A percentile compares a stretch with the other conserved stretches of the same genome.
phyloP scores from a whole-genome alignment of 2,797 vertebrate species.

The Galago senegalensis region DNA sequence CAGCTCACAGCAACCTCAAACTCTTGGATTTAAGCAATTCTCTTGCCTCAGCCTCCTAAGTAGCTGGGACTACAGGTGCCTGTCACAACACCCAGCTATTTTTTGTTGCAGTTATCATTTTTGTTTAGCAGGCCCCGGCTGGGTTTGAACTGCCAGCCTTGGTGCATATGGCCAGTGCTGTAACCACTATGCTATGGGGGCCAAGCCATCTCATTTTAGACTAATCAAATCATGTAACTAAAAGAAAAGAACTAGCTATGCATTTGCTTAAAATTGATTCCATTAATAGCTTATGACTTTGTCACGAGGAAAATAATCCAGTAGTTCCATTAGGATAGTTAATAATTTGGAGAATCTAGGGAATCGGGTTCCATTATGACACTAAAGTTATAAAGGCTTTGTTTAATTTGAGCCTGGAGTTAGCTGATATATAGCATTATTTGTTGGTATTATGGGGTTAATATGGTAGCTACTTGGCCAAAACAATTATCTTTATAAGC shows the following conservation, averaged over 20 bases:
- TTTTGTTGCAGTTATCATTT: too few relatives aligned
- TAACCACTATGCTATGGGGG: too few relatives aligned
- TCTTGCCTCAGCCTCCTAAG: too few relatives aligned
- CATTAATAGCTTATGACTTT: slow-evolving; percentile 64
- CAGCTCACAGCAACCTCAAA: too few relatives aligned
- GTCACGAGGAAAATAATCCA: slow-evolving; percentile 68
- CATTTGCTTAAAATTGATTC: slow-evolving; percentile 67
- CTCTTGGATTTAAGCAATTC: too few relatives aligned
- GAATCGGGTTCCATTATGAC: slow-evolving; percentile 26
- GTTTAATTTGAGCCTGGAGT: slow-evolving; percentile 38
- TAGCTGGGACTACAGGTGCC: too few relatives aligned
- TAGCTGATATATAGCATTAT: neutral
- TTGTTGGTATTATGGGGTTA: neutral
- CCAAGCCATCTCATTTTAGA: slow-evolving; percentile 17
- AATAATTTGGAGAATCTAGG: slow-evolving; percentile 63
- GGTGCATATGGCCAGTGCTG: too few relatives aligned
- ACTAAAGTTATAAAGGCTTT: slow-evolving; percentile 4
- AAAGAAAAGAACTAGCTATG: slow-evolving; percentile 52
- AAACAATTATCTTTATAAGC: slow-evolving; percentile 1
- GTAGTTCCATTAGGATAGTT: neutral
- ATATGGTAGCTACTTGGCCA: neutral
- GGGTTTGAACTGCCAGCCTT: too few relatives aligned
- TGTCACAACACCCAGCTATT: too few relatives aligned
- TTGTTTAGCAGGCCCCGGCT: too few relatives aligned
- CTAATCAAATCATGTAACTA: slow-evolving; percentile 65